Evolutionary conservation across 1,140 invertebrate genomes (phyloP).

Genomic region (Caenorhabditis inopinata): DNA sequence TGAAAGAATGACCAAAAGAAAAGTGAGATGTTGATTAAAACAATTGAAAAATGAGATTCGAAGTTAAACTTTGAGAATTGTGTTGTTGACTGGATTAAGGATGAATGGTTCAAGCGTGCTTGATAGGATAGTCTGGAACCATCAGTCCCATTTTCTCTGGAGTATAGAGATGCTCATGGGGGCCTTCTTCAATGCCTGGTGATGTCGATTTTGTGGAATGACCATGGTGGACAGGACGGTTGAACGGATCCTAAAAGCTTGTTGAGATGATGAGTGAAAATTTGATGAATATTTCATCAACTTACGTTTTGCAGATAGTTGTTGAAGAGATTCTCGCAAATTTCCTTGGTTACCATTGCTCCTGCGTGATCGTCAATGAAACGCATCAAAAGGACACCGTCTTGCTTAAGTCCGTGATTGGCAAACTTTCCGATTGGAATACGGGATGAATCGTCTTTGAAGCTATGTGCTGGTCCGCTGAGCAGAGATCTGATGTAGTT

Average conservation of each 20-base stretch:
- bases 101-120: not conserved
- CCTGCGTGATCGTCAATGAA: constrained; percentile 66
- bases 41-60: not conserved
- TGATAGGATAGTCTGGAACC: constrained; percentile 30
- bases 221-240: not conserved
- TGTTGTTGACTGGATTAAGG: not conserved
- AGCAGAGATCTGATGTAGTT: constrained; percentile 38
- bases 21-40: too few relatives aligned
- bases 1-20: too few relatives aligned
- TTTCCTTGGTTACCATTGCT: constrained; percentile 63
- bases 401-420: constrained; percentile 51
- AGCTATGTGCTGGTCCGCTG: not conserved
- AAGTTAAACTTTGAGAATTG: not conserved
- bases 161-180: constrained; percentile 36
- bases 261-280: not conserved
- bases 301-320: constrained; percentile 40
- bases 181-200: constrained; percentile 17
- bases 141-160: constrained; percentile 31
- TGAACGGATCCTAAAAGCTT: not conserved
- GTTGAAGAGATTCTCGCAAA: constrained; percentile 53
- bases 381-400: constrained; percentile 61
- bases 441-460: not conserved
- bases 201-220: constrained; percentile 30
- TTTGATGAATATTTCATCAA: not conserved
- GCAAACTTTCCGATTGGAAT: constrained; percentile 50